Percentiles rank a stretch among this genome's conserved stretches.
Evolutionary conservation across 2,797 vertebrate genomes (phyloP).

Genomic region (Gila robusta): DNA sequence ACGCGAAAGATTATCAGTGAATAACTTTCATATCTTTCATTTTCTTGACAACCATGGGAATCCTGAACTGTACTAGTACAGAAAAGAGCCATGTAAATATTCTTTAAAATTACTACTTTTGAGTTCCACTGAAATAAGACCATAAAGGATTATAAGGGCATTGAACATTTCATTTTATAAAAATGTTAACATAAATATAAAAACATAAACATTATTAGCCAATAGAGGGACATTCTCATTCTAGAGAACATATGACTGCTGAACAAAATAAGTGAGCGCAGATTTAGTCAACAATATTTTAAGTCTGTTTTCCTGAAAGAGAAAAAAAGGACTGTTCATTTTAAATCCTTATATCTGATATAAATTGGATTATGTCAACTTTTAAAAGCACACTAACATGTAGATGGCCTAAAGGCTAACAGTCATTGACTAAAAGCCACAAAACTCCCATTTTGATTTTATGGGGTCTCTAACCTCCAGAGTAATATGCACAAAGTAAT

Average conservation of each 20-base stretch:
- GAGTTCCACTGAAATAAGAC: neutral
- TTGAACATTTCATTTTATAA: neutral
- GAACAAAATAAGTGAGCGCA: neutral
- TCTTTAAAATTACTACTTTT: neutral
- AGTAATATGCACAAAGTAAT: neutral
- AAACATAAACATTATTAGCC: neutral
- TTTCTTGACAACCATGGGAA: neutral
- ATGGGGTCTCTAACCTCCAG: conserved; percentile 19
- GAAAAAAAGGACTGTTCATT: neutral
- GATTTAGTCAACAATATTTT: neutral
- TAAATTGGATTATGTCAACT: conserved; percentile 21
- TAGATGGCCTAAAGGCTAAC: conserved; percentile 6
- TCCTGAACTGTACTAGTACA: neutral
- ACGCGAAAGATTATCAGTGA: neutral
- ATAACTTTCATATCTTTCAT: neutral
- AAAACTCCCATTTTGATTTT: conserved; percentile 23
- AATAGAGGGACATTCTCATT: neutral
- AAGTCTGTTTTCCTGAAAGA: neutral
- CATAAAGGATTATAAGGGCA: neutral
- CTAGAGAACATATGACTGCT: neutral
- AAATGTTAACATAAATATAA: neutral
- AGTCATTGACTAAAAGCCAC: conserved; percentile 6
- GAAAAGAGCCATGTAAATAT: neutral
- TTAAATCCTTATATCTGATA: neutral
- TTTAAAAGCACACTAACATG: conserved; percentile 1